These are phyloP conservation scores for Zoanthus gigantus DNA, from an alignment of 92 coral and sea anemone species.

Conservation along the genomic window DNA sequence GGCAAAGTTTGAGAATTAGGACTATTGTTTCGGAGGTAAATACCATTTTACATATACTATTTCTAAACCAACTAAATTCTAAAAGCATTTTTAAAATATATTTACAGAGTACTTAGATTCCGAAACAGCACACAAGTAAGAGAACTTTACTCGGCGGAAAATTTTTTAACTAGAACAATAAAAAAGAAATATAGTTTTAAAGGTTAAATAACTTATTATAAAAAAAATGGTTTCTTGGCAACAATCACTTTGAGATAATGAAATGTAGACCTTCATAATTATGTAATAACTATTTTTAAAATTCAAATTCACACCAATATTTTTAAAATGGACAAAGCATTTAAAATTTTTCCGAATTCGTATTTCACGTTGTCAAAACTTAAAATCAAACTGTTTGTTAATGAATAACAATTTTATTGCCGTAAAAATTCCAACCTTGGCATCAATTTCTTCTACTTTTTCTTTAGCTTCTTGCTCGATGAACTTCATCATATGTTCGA, in stretches of 20 bases:
- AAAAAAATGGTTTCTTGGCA: background rate
- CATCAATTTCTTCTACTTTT: conserved; percentile 96
- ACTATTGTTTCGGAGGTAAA: no score
- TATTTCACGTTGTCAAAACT: background rate
- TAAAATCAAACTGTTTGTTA: background rate
- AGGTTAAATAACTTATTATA: no score
- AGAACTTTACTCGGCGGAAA: background rate
- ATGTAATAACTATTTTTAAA: background rate
- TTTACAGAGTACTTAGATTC: no score
- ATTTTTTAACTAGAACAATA: background rate
- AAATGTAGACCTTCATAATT: no score
- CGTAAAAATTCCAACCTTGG: conserved; percentile 69
- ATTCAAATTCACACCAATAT: background rate
- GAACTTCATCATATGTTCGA: conserved; percentile 98
- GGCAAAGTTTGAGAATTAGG: no score
- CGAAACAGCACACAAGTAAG: no score
- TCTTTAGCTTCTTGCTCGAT: conserved; percentile 99
- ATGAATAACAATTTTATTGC: background rate
- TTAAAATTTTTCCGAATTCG: background rate
- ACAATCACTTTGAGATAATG: background rate
- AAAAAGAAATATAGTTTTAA: no score
- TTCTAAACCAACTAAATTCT: no score
- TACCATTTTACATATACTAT: no score
- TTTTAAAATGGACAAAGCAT: background rate
- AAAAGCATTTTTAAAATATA: no score